phyloP scores from a whole-genome alignment of 1,140 invertebrate genomes.

The Samia ricini region DNA sequence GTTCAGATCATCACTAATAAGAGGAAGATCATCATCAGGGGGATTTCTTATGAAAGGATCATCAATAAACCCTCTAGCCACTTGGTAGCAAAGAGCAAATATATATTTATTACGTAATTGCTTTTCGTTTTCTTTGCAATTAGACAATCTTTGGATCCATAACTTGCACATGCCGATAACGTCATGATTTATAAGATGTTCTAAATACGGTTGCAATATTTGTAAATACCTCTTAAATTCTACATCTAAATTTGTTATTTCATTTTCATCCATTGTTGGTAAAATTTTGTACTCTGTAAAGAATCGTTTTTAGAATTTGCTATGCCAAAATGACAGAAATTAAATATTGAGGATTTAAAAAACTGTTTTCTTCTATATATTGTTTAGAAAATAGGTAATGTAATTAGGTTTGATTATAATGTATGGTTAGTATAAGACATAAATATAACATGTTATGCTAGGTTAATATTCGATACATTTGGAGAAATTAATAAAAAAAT shows the following conservation, averaged over 20 bases:
- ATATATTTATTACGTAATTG: conserved; percentile 55
- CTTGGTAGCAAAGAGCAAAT: conserved; percentile 54
- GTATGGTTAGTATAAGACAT: too few species aligned
- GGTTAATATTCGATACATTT: too few species aligned
- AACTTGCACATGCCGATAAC: conserved; percentile 50
- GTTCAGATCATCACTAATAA: conserved; percentile 30
- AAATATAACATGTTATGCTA: too few species aligned
- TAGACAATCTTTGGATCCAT: conserved; percentile 58
- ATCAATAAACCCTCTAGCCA: conserved; percentile 51
- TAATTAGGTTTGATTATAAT: not conserved
- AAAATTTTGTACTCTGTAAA: conserved; percentile 6
- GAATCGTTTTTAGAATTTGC: conserved; percentile 8
- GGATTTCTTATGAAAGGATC: conserved; percentile 49
- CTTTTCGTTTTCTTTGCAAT: conserved; percentile 48
- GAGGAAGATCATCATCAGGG: conserved; percentile 21
- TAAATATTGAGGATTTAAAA: not conserved
- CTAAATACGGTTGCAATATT: conserved; percentile 55
- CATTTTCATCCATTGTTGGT: conserved; percentile 47
- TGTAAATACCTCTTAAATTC: conserved; percentile 61
- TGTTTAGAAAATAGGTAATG: not conserved
- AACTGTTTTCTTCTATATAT: not conserved
- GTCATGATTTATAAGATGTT: conserved; percentile 41
- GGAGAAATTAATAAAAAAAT: too few species aligned
- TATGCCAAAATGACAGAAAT: conserved; percentile 5
- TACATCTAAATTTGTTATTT: conserved; percentile 40